These are phyloP conservation scores for Myathropa florea DNA, from an alignment of 2,888 invertebrate species.

Conservation along the genomic window DNA sequence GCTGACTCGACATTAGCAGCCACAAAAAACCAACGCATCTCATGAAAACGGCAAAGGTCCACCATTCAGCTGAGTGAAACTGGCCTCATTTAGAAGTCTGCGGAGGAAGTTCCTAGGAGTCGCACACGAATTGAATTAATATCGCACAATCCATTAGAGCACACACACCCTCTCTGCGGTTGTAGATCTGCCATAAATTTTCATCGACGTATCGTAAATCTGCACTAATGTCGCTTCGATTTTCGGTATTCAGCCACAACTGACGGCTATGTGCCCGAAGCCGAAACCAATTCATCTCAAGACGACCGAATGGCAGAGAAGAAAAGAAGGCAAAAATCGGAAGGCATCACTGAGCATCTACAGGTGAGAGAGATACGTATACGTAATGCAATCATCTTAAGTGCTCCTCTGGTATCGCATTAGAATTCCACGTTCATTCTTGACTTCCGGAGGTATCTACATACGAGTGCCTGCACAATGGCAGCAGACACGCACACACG, in stretches of 20 bases:
- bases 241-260: slow-evolving; percentile 36
- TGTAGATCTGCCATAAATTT: slow-evolving; percentile 29
- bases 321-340: neutral
- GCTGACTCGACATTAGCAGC: no score
- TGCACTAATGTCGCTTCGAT: slow-evolving; percentile 24
- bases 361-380: slow-evolving; percentile 37
- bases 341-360: slow-evolving; percentile 12
- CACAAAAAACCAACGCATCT: no score
- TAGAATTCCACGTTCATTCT: slow-evolving; percentile 35
- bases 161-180: neutral
- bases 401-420: slow-evolving; percentile 47
- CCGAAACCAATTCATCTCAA: slow-evolving; percentile 24
- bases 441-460: neutral
- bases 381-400: slow-evolving; percentile 62
- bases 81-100: neutral
- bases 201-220: slow-evolving; percentile 29
- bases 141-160: slow-evolving; percentile 34
- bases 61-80: neutral
- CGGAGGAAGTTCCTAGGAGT: neutral
- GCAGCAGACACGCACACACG: neutral
- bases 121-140: neutral
- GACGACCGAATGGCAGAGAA: neutral
- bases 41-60: no score
- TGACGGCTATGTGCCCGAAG: slow-evolving; percentile 2
- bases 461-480: slow-evolving; percentile 3